Evolutionary conservation across 2,888 invertebrate genomes (phyloP), one percentile per base, ranked within the genome.

Genomic region (Periphyllus acericola): DNA sequence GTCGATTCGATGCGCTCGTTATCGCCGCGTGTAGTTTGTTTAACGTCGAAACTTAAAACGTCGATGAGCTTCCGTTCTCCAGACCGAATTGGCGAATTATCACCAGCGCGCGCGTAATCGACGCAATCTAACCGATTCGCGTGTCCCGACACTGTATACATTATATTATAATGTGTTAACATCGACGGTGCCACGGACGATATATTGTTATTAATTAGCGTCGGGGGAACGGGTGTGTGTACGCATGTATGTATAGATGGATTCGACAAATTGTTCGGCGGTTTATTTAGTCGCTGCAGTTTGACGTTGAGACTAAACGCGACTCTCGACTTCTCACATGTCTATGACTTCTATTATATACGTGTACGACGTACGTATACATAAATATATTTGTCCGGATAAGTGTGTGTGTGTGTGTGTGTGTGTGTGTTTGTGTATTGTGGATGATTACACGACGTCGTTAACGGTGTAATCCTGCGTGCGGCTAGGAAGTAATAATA

Each of bases 1-100:
- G 34, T 19, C 46, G n/a, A 75, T 75, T 75, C 40, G 40, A 75
- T 75, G 25, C 75, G 40, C 75, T 75, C 75, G 46, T 75, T 75
- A 75, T 75, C 46, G 40, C n/a, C 21, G 25, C 60, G 74, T 40
- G 40, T 40, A 25, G 72, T 21, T 8, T 21, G 72, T 74, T 74
- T 36, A 21, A 19, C 34, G 74, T 40, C 74, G 36, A 25, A 74
- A 74, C 36, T 8, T 36, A 6, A 21, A 6, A 5, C 60, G 19
- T 25, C 60, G 19, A 21, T 25, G 21, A 21, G 21, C 60, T 19
- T 60, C 60, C 60, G 60, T 60, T 60, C 60, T 60, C 3, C 25
- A 60, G 60, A 60, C 60, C 19, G 9, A 60, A 60, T 60, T 60
- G 21, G 21, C 19, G 9, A 60, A 60, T 60, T 60, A 60, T 60